Evolutionary conservation across 2,797 vertebrate genomes (phyloP).

Genomic region (Epinephelus malabaricus): DNA sequence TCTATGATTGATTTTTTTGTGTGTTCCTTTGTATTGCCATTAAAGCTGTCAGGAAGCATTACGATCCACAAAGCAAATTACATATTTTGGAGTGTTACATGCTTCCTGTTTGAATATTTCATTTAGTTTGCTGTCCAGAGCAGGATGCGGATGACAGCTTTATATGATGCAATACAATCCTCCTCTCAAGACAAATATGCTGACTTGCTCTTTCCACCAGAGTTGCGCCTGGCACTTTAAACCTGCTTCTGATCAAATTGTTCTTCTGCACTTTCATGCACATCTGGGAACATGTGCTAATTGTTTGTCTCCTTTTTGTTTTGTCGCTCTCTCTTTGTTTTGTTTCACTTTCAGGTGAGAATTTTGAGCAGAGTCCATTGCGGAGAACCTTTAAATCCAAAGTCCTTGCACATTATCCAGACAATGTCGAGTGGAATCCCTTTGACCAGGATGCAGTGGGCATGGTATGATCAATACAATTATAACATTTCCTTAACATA

Average conservation of each 20-base stretch:
- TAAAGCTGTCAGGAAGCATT: constrained; percentile 82
- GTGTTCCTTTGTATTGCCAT: constrained; percentile 79
- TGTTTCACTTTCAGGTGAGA: constrained; percentile 90
- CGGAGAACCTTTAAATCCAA: constrained; percentile 99
- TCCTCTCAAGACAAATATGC: constrained; percentile 70
- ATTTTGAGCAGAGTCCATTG: constrained; percentile 99
- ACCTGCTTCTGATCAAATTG: constrained; percentile 66
- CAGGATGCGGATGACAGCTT: constrained; percentile 78
- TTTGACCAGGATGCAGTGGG: constrained; percentile 99
- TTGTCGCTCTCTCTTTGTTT: constrained; percentile 43
- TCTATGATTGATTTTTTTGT: constrained; percentile 68
- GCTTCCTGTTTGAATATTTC: constrained; percentile 34
- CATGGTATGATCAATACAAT: constrained; percentile 89
- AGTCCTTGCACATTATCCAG: constrained; percentile 97
- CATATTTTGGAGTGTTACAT: constrained; percentile 11
- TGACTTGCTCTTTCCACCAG: constrained; percentile 71
- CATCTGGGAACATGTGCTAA: constrained; percentile 31
- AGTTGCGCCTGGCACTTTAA: constrained; percentile 71
- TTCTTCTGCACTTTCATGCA: constrained; percentile 30
- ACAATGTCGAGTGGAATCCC: constrained; percentile 99
- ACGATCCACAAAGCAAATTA: constrained; percentile 15
- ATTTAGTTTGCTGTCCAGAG: constrained; percentile 36
- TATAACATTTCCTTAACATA: background rate
- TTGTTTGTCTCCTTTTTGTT: constrained; percentile 25
- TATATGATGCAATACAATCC: constrained; percentile 79